Conservation (phyloP, 2,113 vertebrate species). For the Forbesichthys papilliferus region DNA sequence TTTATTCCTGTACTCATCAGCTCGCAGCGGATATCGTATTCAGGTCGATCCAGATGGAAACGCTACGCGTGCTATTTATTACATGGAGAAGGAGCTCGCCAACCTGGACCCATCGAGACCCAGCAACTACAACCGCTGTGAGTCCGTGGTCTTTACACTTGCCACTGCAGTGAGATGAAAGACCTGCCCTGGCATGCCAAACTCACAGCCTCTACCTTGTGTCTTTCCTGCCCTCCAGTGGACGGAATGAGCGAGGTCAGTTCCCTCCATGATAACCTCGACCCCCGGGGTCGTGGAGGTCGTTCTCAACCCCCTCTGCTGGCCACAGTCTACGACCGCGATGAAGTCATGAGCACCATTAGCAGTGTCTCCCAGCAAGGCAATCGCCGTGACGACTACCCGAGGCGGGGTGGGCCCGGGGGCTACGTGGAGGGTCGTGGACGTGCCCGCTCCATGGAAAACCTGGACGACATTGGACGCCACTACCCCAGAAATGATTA, state of each 20-base stretch:
- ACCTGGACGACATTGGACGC: conserved; percentile 79
- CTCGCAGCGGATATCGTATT: conserved; percentile 88
- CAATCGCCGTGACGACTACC: conserved; percentile 48
- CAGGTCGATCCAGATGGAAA: conserved; percentile 87
- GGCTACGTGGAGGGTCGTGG: conserved; percentile 40
- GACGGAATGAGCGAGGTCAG: conserved; percentile 85
- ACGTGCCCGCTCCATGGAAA: conserved; percentile 84
- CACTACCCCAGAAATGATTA: conserved; percentile 56
- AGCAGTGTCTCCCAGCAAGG: conserved; percentile 80
- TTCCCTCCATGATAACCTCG: conserved; percentile 82
- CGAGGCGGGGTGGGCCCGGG: conserved; percentile 26
- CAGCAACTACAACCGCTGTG: conserved; percentile 78
- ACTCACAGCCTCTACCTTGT: not conserved
- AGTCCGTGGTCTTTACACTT: conserved; percentile 41
- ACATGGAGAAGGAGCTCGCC: conserved; percentile 88
- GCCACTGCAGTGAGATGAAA: no score
- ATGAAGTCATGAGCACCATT: conserved; percentile 80
- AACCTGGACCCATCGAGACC: conserved; percentile 84
- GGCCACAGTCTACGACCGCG: conserved; percentile 73
- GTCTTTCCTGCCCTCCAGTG: conserved; percentile 50
- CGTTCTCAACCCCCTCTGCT: conserved; percentile 73
- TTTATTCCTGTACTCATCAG: conserved; percentile 40
- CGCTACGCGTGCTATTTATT: conserved; percentile 88
- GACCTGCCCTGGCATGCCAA: not conserved
- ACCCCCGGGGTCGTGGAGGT: conserved; percentile 64